Percentiles rank a stretch among this genome's conserved stretches.
Conservation (phyloP, 2,888 invertebrate species). For the Steromphala cineraria region DNA sequence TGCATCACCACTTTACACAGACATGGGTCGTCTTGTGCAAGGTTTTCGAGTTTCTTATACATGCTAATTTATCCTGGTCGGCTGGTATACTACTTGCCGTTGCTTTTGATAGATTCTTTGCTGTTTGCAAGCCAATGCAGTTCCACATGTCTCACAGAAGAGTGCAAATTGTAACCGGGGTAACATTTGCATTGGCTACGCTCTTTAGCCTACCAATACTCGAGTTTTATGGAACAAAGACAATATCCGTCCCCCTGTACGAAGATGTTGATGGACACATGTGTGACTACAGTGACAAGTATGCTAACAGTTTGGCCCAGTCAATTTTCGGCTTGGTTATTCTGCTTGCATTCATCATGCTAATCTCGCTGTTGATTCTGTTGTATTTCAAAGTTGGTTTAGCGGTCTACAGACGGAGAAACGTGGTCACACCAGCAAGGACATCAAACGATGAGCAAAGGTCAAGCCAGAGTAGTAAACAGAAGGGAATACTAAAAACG, state of each 20-base stretch:
- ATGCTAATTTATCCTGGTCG: constrained; percentile 38
- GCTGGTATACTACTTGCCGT: constrained; percentile 36
- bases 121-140: constrained; percentile 47
- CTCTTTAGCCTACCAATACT: constrained; percentile 40
- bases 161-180: constrained; percentile 22
- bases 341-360: constrained; percentile 26
- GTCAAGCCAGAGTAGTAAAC: too few species aligned
- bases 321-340: constrained; percentile 30
- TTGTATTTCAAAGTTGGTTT: constrained; percentile 42
- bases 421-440: constrained; percentile 10
- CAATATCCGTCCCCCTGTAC: background rate
- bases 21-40: constrained; percentile 42
- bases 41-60: constrained; percentile 47
- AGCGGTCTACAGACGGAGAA: constrained; percentile 34
- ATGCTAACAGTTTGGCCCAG: constrained; percentile 24
- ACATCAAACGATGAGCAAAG: too few species aligned
- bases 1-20: constrained; percentile 41
- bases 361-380: constrained; percentile 29
- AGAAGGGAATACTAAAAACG: too few species aligned
- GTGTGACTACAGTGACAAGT: constrained; percentile 40
- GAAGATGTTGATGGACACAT: constrained; percentile 25
- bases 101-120: constrained; percentile 47
- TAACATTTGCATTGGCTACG: constrained; percentile 22
- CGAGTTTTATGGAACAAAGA: constrained; percentile 44
- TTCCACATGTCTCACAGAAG: constrained; percentile 35